phyloP scores from a whole-genome alignment of 2,888 invertebrate species.

The Nomada goodeniana region DNA sequence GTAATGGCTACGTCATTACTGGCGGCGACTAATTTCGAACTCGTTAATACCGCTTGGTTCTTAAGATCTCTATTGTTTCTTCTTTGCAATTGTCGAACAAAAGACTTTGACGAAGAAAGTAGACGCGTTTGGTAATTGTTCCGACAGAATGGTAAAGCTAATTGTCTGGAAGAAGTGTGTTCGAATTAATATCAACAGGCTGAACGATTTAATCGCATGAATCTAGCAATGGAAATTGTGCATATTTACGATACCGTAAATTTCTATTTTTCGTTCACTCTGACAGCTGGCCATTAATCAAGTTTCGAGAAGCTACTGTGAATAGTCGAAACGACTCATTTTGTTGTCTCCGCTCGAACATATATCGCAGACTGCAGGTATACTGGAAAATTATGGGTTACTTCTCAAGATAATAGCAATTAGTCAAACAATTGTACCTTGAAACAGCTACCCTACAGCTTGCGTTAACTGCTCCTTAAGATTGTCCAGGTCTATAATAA shows the following conservation, averaged over 20 bases:
- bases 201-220: too few species aligned
- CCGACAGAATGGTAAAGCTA: too few species aligned
- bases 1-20: background rate
- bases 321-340: background rate
- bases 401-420: background rate
- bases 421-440: slow-evolving; percentile 10
- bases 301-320: background rate
- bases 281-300: background rate
- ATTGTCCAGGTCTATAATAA: background rate
- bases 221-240: too few species aligned
- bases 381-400: slow-evolving; percentile 8
- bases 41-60: too few species aligned
- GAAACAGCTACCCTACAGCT: background rate
- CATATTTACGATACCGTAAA: too few species aligned
- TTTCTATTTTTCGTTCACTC: too few species aligned
- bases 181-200: too few species aligned
- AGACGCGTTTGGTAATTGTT: too few species aligned
- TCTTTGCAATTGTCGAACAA: too few species aligned
- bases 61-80: too few species aligned
- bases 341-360: background rate
- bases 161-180: too few species aligned
- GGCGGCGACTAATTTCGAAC: background rate
- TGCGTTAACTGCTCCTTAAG: background rate
- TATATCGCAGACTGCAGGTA: background rate
- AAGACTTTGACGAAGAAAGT: too few species aligned